Percentiles rank a stretch among this genome's conserved stretches.
phyloP scores from a whole-genome alignment of 2,797 vertebrate genomes.

The Pitangus sulphuratus region DNA sequence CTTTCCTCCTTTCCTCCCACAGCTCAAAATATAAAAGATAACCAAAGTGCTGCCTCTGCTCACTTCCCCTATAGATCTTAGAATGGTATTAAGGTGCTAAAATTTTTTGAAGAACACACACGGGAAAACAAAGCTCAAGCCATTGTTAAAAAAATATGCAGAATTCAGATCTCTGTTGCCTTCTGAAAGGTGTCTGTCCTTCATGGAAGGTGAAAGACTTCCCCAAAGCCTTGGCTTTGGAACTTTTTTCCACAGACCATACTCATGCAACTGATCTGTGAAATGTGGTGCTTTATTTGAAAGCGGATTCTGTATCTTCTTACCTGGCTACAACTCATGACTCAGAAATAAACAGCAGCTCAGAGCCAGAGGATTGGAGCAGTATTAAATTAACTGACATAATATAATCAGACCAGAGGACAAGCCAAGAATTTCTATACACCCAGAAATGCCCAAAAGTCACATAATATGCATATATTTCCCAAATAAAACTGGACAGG shows the following conservation, averaged over 20 bases:
- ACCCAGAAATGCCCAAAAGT: not conserved
- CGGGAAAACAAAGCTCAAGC: not conserved
- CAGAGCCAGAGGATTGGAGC: not conserved
- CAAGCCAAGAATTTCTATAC: not conserved
- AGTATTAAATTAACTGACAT: not conserved
- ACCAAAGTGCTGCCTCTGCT: not conserved
- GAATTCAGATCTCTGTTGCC: not conserved
- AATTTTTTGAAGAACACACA: not conserved
- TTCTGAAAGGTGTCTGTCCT: not conserved
- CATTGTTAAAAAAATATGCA: not conserved
- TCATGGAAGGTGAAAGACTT: not conserved
- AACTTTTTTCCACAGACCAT: not conserved
- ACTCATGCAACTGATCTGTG: not conserved
- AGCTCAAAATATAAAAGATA: not conserved
- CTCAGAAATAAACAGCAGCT: not conserved
- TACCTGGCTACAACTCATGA: not conserved
- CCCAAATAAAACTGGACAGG: not conserved
- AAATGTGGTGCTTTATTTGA: not conserved
- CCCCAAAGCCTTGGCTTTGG: not conserved
- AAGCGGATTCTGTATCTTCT: not conserved
- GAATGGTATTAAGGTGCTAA: not conserved
- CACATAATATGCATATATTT: not conserved
- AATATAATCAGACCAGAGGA: not conserved
- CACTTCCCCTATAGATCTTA: not conserved
- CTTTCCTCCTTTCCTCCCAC: not conserved